Base-by-base conservation (phyloP, 2,797 vertebrate genomes). In the Paedocypris micromegethes region DNA sequence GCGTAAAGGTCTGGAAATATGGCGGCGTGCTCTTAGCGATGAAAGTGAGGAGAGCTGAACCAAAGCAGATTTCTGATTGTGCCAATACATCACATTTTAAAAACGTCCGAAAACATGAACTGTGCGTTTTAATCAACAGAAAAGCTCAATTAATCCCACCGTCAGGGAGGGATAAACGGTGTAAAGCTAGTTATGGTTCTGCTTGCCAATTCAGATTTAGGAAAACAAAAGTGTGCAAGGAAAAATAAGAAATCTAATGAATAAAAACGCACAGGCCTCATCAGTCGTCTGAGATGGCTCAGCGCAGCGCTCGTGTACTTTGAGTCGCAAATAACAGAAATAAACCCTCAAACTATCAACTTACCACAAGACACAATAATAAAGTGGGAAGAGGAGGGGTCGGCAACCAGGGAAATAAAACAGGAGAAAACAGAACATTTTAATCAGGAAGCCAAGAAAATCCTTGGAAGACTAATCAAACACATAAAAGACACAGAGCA, bases 351-450 rank as follows among this genome's bases (percentile, higher is more conserved):
- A 91, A 92, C 89, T 88, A 89, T 88, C 82, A 94, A 99, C 97
- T 99, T 98, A 99, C 97, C 97, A 98, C 92, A 97, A 96, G 85
- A 97, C 92, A 98, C 91, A 97, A 95, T 93, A 98, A 95, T 93
- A 94, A 95, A 96, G 93, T 94, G 88, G 94, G 93, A 90, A 94
- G 74, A 76, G 92, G 88, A 93, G 91, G 89, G 91, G 86, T 96
- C 96, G 89, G 94, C 94, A 94, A 94, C 94, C 96, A 88, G 93
- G 92, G 88, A 90, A 88, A 94, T 86, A 63, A 63, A 94, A 93
- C 76, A 92, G 92, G 92, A 94, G 91, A 98, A 93, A 98, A 97
- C 92, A 99, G 91, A 98, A 94, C 91, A 94, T 91, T 98, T 93
- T 93, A 94, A 97, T 97, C 91, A 94, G 91, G 91, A 74, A 73